Evolutionary conservation across 2,113 vertebrate genomes (phyloP), one percentile per base, ranked within the genome.

Genomic region (Hoplias malabaricus): DNA sequence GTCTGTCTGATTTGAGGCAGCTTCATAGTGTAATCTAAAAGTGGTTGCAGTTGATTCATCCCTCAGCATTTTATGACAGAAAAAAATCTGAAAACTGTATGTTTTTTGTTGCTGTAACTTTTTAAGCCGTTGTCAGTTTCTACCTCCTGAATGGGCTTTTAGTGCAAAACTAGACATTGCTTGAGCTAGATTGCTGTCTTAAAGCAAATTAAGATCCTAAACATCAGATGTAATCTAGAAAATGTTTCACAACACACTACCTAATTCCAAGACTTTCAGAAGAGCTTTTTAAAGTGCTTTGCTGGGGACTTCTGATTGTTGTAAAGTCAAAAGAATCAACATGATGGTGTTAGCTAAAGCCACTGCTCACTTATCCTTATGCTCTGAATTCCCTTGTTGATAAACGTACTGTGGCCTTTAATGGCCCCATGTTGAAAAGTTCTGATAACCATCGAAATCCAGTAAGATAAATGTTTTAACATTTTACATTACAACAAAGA

Each of bases 121-220:
- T 80, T 84, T 82, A 78, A n/a, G 93, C 93, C 93, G 93, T 93
- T 95, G 93, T 95, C 94, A 95, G 94, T 95, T 95, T 96, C 95
- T 98, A 98, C 96, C 96, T 98, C 96, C 94, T 94, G 92, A 84
- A 96, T 94, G 92, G 93, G 93, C 93, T 94, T 94, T 76, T 79
- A 89, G 90, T 93, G 92, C 91, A 93, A 91, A 42, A 92, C 62
- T 70, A 27, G 14, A 86, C 91, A 87, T 86, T 91, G 46, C 59
- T 46, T 21, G 36, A 72, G 43, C 75, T 63, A 69, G 48, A 69
- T 70, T 27, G 10, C 27, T 48, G 57, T 40, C 19, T 54, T 69
- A 77, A 84, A 73, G 54, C 65, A 10, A 59, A 59, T 70, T 40
- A 34, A 70, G 66, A 69, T 69, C 76, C 56, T 29, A 68, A 70